A percentile compares a stretch with the other conserved stretches of the same genome.
Conservation (phyloP, 2,888 invertebrate genomes). For the Muscina levida region DNA sequence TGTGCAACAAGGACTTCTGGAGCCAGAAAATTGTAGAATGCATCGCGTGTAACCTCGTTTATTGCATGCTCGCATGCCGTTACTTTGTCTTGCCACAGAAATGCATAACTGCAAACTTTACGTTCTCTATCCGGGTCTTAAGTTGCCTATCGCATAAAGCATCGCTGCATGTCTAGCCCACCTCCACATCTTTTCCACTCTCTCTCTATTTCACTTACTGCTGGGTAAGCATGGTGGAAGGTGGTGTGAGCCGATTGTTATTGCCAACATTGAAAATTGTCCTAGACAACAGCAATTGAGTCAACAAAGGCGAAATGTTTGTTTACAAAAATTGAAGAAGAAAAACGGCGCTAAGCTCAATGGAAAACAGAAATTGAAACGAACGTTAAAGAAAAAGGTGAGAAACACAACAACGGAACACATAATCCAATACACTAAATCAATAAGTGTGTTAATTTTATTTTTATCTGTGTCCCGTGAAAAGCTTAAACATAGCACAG, state of each 20-base stretch:
- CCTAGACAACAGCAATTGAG: conserved; percentile 32
- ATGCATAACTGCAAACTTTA: not conserved
- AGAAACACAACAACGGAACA: too few species aligned
- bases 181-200: too few species aligned
- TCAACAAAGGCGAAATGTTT: conserved; percentile 55
- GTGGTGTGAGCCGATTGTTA: not conserved
- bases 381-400: too few species aligned
- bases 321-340: conserved; percentile 8
- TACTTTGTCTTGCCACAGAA: not conserved
- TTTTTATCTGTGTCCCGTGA: too few species aligned
- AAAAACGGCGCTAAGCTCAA: too few species aligned
- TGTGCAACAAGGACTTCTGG: conserved; percentile 39
- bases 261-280: conserved; percentile 7
- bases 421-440: too few species aligned
- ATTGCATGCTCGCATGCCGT: not conserved
- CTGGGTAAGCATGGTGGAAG: too few species aligned
- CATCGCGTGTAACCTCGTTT: not conserved
- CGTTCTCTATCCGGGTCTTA: not conserved
- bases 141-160: not conserved
- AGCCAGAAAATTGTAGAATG: conserved; percentile 56
- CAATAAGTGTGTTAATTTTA: too few species aligned
- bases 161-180: not conserved
- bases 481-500: too few species aligned
- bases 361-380: too few species aligned
- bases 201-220: too few species aligned